Conservation (phyloP, 2,888 invertebrate genomes). For the Drosophila algonquin region DNA sequence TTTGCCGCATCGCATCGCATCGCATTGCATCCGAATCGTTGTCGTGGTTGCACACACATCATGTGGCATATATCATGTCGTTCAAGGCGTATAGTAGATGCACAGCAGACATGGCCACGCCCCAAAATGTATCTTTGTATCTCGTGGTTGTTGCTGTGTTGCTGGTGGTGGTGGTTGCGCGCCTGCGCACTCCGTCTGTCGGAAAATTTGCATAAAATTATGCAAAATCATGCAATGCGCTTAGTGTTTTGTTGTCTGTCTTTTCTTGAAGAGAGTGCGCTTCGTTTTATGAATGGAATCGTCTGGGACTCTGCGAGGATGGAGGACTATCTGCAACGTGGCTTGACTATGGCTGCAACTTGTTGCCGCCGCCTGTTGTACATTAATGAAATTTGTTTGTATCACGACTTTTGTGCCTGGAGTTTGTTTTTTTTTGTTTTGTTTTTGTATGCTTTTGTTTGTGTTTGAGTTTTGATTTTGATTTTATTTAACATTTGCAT, state of each 20-base stretch:
- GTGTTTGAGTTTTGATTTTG: conserved; percentile 39
- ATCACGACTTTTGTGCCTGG: conserved; percentile 80
- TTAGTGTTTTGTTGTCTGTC: conserved; percentile 68
- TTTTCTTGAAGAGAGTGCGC: conserved; percentile 52
- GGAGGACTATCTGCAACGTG: neutral
- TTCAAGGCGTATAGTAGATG: conserved; percentile 39
- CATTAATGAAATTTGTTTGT: conserved; percentile 82
- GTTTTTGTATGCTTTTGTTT: conserved; percentile 61
- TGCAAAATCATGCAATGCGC: conserved; percentile 79
- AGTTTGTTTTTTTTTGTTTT: conserved; percentile 58
- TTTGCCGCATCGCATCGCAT: conserved; percentile 68
- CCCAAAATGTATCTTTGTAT: conserved; percentile 38
- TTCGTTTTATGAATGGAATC: conserved; percentile 76
- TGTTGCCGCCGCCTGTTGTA: conserved; percentile 76
- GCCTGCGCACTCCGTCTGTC: conserved; percentile 36
- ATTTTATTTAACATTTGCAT: conserved; percentile 53
- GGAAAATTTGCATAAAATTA: conserved; percentile 78
- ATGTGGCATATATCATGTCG: conserved; percentile 80
- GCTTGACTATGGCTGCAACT: conserved; percentile 60
- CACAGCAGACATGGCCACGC: conserved; percentile 56
- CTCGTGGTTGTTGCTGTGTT: neutral
- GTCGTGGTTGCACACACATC: conserved; percentile 36
- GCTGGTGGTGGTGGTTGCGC: conserved; percentile 26
- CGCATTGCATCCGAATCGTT: conserved; percentile 54
- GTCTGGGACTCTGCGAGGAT: conserved; percentile 28